phyloP scores from a whole-genome alignment of 2,888 invertebrate genomes.

The Ypsolopha scabrella region DNA sequence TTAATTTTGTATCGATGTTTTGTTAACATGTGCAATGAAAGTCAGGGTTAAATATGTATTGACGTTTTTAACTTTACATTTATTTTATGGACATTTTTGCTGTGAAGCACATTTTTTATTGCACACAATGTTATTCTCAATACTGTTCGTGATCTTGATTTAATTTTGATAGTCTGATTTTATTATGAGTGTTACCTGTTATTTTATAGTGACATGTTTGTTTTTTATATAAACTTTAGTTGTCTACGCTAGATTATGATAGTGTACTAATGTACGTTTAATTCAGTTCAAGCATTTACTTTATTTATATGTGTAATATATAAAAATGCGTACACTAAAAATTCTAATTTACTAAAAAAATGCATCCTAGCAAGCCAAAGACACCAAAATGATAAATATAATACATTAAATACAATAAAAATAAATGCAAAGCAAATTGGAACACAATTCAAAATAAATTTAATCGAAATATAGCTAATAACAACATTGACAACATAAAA shows the following conservation, averaged over 20 bases:
- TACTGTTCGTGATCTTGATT: slow-evolving; percentile 21
- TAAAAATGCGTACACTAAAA: too few species aligned
- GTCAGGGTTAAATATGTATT: slow-evolving; percentile 9
- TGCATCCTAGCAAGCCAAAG: too few species aligned
- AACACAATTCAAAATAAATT: too few species aligned
- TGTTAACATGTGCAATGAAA: slow-evolving; percentile 18
- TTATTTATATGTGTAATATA: too few species aligned
- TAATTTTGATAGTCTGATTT: slow-evolving; percentile 51
- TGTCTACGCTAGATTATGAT: not conserved
- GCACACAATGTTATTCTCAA: slow-evolving; percentile 2
- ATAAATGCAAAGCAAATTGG: too few species aligned
- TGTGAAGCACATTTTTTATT: slow-evolving; percentile 3
- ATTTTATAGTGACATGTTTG: slow-evolving; percentile 36
- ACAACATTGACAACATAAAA: too few species aligned
- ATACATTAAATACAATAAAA: too few species aligned
- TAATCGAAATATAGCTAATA: too few species aligned
- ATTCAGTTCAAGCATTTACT: slow-evolving; percentile 23
- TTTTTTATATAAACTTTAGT: slow-evolving; percentile 8
- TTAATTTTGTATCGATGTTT: slow-evolving; percentile 29
- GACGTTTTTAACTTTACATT: slow-evolving; percentile 31
- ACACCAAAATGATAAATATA: too few species aligned
- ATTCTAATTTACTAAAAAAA: too few species aligned
- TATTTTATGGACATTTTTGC: not conserved
- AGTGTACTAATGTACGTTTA: not conserved
- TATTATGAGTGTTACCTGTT: slow-evolving; percentile 50